phyloP scores from a whole-genome alignment of 64 coral and sea anemone species.

The Actinia equina region DNA sequence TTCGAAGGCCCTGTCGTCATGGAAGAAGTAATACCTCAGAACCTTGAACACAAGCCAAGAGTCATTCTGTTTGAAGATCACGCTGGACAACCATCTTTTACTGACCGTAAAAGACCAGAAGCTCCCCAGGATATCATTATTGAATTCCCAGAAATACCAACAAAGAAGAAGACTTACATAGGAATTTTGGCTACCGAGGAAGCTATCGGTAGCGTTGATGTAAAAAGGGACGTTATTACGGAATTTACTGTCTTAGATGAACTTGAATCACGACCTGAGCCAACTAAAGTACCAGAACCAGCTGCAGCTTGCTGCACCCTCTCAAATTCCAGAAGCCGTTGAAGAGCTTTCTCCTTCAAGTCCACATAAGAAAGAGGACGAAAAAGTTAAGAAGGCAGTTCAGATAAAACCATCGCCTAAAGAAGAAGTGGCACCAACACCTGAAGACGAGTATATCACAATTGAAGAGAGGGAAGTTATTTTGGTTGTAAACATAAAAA shows the following conservation, averaged over 20 bases:
- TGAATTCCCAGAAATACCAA: conserved; percentile 3
- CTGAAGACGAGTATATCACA: not conserved
- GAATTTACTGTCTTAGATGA: conserved; percentile 8
- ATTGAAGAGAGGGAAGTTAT: conserved; percentile 19
- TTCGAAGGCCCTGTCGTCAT: not conserved
- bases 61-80: conserved; percentile 13
- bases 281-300: not conserved
- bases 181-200: not conserved
- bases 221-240: conserved; percentile 10
- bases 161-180: conserved; percentile 2
- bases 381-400: not conserved
- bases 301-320: not conserved
- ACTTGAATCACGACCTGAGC: not conserved
- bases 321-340: not conserved
- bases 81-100: not conserved
- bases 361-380: not conserved
- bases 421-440: not conserved
- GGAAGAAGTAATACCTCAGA: conserved; percentile 4
- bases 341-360: not conserved
- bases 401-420: not conserved
- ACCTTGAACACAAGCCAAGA: not conserved
- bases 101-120: conserved; percentile 4
- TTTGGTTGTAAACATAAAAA: conserved; percentile 16
- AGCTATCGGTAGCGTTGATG: not conserved
- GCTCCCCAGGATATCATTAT: not conserved